Conservation (phyloP, 2,888 invertebrate genomes). For the Drosophila mettleri region DNA sequence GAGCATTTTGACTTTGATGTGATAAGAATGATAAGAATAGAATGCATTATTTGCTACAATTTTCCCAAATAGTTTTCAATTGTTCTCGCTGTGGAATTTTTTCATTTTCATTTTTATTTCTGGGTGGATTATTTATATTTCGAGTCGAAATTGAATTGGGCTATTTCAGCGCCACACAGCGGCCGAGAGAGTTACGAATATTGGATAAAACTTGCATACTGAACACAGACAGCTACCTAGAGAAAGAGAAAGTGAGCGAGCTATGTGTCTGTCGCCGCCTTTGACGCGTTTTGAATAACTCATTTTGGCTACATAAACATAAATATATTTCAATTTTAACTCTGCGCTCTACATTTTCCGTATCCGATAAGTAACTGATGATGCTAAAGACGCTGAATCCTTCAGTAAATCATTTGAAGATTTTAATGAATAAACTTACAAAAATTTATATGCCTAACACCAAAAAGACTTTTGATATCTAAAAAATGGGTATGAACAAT, state of each 20-base stretch:
- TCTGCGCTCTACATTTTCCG: slow-evolving; percentile 13
- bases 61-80: slow-evolving; percentile 42
- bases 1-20: slow-evolving; percentile 51
- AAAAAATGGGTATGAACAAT: neutral
- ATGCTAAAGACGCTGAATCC: slow-evolving; percentile 14
- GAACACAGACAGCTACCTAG: neutral
- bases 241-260: neutral
- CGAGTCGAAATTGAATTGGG: slow-evolving; percentile 3
- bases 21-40: slow-evolving; percentile 56
- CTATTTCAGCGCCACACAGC: neutral
- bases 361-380: slow-evolving; percentile 21
- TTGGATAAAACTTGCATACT: neutral
- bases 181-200: neutral
- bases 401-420: slow-evolving; percentile 28
- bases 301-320: too few species aligned
- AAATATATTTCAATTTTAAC: slow-evolving; percentile 17
- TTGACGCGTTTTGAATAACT: too few species aligned
- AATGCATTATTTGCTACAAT: slow-evolving; percentile 52
- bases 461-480: neutral
- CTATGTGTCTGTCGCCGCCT: slow-evolving; percentile 6
- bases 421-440: slow-evolving; percentile 49
- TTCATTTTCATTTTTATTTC: neutral
- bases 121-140: slow-evolving; percentile 1
- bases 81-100: slow-evolving; percentile 24
- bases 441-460: slow-evolving; percentile 48